Conservation (phyloP, 1,140 invertebrate species). For the Geopemphigus sp. region DNA sequence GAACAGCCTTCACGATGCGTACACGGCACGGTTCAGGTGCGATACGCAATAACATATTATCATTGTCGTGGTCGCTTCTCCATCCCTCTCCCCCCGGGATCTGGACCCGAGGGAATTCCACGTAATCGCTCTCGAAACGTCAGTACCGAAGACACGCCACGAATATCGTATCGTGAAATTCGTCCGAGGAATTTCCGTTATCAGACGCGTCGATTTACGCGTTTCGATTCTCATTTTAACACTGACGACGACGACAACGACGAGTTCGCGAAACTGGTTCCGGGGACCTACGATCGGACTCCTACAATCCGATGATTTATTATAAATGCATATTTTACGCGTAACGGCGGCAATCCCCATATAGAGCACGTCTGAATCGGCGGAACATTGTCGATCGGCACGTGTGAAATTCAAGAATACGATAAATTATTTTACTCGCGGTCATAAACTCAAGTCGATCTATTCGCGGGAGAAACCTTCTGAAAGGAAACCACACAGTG, state of each 20-base stretch:
- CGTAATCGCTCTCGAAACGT: constrained; percentile 17
- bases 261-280: background rate
- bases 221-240: constrained; percentile 1
- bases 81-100: too few species aligned
- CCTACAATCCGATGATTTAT: background rate
- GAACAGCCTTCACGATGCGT: background rate
- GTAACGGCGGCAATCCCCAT: background rate
- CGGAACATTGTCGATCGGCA: background rate
- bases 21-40: background rate
- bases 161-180: constrained; percentile 8
- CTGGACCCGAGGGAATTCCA: background rate
- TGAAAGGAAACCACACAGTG: too few species aligned
- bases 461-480: background rate
- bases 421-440: background rate
- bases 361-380: background rate
- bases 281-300: background rate
- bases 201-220: background rate
- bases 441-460: background rate
- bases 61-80: too few species aligned
- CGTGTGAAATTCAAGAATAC: background rate
- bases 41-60: background rate
- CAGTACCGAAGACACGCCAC: background rate
- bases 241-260: background rate
- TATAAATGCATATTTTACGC: too few species aligned
- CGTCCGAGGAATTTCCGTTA: background rate